These are phyloP conservation scores for Pteronotus mesoamericanus DNA, from an alignment of 2,797 vertebrate species.

Conservation along the genomic window DNA sequence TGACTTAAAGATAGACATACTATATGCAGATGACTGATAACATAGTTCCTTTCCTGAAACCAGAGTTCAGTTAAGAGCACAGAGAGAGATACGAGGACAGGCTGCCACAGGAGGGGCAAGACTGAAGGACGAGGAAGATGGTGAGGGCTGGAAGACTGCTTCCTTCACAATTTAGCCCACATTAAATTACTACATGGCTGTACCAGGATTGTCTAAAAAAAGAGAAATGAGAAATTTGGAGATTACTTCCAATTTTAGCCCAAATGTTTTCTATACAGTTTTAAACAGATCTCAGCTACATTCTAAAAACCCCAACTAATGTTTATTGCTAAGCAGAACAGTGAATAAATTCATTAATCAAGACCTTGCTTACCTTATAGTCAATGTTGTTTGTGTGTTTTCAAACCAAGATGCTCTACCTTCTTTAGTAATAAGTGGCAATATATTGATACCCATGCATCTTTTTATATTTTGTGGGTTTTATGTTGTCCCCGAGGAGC, in stretches of 20 bases:
- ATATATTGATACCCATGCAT: background rate
- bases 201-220: background rate
- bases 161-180: background rate
- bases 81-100: background rate
- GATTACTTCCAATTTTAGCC: background rate
- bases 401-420: background rate
- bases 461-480: background rate
- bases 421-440: background rate
- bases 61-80: background rate
- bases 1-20: background rate
- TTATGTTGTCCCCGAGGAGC: background rate
- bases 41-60: background rate
- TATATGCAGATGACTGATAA: background rate
- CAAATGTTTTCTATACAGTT: background rate
- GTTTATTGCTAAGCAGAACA: background rate
- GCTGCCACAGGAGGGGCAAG: background rate
- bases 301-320: constrained; percentile 3
- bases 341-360: background rate
- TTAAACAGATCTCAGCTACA: background rate
- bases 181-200: background rate
- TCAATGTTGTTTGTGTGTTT: background rate
- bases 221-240: background rate
- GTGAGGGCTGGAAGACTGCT: too few relatives aligned
- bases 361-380: background rate
- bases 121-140: background rate